phyloP scores from a whole-genome alignment of 1,140 invertebrate species.

The Euglossa dilemma region DNA sequence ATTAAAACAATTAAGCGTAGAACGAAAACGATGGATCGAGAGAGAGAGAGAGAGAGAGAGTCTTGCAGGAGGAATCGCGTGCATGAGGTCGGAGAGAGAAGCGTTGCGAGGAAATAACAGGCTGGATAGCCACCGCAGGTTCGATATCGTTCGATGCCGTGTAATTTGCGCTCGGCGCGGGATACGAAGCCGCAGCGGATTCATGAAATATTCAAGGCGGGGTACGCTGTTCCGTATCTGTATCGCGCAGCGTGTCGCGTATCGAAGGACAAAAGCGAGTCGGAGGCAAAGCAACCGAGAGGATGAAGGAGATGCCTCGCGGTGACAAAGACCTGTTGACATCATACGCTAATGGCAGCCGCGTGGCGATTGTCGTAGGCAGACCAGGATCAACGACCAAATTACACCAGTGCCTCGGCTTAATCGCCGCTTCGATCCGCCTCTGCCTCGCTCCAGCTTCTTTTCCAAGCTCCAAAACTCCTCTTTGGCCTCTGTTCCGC shows the following conservation, averaged over 20 bases:
- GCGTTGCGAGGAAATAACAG: background rate
- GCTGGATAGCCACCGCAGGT: background rate
- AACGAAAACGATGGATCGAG: background rate
- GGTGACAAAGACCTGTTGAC: conserved; percentile 49
- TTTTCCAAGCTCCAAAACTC: no score
- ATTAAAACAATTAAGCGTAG: background rate
- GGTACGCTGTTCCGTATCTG: background rate
- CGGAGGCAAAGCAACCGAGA: background rate
- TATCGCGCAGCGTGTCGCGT: background rate
- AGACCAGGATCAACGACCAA: conserved; percentile 24
- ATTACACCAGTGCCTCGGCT: conserved; percentile 43
- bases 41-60: background rate
- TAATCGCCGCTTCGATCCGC: conserved; percentile 26
- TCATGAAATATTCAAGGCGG: conserved; percentile 16
- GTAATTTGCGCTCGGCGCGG: background rate
- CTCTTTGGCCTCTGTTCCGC: no score
- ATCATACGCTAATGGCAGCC: conserved; percentile 20
- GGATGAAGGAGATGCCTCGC: background rate
- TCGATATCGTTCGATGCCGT: background rate
- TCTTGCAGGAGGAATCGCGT: background rate
- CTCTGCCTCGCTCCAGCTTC: background rate
- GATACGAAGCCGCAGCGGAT: background rate
- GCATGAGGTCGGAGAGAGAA: background rate
- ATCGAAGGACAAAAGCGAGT: background rate
- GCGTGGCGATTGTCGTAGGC: conserved; percentile 20